Evolutionary conservation across 92 coral and sea anemone genomes (phyloP), one percentile per base, ranked within the genome.

Genomic region (Paramuricea clavata): DNA sequence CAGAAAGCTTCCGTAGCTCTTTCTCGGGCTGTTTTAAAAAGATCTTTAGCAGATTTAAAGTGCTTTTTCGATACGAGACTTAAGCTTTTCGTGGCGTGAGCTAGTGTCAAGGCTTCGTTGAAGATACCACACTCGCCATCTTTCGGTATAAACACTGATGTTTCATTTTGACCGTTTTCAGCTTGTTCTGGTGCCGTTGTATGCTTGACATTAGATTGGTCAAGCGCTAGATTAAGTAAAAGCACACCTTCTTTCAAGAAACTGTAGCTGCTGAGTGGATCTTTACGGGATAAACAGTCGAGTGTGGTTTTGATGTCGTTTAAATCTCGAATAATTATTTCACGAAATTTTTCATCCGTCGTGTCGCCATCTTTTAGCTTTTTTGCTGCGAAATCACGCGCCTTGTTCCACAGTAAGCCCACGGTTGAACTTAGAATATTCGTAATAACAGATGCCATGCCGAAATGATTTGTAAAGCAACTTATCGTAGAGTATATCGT

Each of bases 361-460:
- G 56, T 42, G 22, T 75, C 81, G 32, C 81, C 81, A 28, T 75
- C 50, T 75, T 44, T 47, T 13, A 75, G 64, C 30, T 44, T 75
- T 22, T 75, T 56, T 8, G 62, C 81, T n/a, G 35, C 81, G 25
- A 23, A 26, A 36, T 75, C 81, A 47, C 81, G 17, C 3, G 33
- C 81, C 32, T 74, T 74, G 13, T 47, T 75, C 42, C 49, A 19
- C 33, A 75, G 2, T 42, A 75, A n/a, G n/a, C n/a, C n/a, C n/a
- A n/a, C n/a, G n/a, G n/a, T n/a, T n/a, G n/a, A n/a, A n/a, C n/a
- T n/a, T 36, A 36, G 8, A 36, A 36, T 36, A 36, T 36, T 36
- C 42, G 42, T 36, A 36, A 36, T 36, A 36, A 36, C 7, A 36
- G 42, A 36, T 36, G 42, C 42, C 42, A 36, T 36, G 42, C 42